A percentile compares a stretch with the other conserved stretches of the same genome.
phyloP scores from a whole-genome alignment of 2,888 invertebrate species.

The Cheilosia grossa region DNA sequence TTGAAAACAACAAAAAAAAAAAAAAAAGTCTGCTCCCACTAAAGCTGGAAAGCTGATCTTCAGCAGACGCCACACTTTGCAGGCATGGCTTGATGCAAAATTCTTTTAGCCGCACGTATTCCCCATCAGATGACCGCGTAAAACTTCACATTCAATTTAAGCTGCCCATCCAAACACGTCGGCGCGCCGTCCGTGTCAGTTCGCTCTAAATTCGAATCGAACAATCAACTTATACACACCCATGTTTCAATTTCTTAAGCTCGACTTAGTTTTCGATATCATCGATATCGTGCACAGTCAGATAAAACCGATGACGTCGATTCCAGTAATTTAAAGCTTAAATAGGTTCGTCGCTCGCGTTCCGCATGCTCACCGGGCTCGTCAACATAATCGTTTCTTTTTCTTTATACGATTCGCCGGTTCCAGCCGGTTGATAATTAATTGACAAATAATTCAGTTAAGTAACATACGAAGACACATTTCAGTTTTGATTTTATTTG shows the following conservation, averaged over 20 bases:
- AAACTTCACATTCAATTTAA: background rate
- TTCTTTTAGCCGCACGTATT: background rate
- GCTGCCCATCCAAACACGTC: background rate
- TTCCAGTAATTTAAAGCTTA: constrained; percentile 8
- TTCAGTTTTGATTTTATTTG: background rate
- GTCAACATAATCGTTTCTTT: background rate
- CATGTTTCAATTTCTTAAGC: background rate
- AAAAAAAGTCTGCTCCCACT: too few species aligned
- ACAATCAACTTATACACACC: constrained; percentile 12
- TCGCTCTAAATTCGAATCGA: constrained; percentile 11
- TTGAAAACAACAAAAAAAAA: too few species aligned
- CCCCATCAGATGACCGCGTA: background rate
- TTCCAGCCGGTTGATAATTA: constrained; percentile 9
- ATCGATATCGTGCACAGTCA: background rate
- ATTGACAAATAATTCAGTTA: constrained; percentile 37
- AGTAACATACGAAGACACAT: constrained; percentile 7
- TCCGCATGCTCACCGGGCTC: constrained; percentile 16
- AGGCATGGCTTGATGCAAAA: too few species aligned
- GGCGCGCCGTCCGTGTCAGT: too few species aligned
- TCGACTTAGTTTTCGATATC: background rate
- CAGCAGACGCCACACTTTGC: too few species aligned
- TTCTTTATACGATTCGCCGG: background rate
- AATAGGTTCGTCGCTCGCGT: constrained; percentile 12
- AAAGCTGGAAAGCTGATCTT: too few species aligned
- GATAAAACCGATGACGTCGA: constrained; percentile 6